A percentile compares a stretch with the other conserved stretches of the same genome.
phyloP scores from a whole-genome alignment of 2,797 vertebrate genomes.

The Phoxinus dragarum region DNA sequence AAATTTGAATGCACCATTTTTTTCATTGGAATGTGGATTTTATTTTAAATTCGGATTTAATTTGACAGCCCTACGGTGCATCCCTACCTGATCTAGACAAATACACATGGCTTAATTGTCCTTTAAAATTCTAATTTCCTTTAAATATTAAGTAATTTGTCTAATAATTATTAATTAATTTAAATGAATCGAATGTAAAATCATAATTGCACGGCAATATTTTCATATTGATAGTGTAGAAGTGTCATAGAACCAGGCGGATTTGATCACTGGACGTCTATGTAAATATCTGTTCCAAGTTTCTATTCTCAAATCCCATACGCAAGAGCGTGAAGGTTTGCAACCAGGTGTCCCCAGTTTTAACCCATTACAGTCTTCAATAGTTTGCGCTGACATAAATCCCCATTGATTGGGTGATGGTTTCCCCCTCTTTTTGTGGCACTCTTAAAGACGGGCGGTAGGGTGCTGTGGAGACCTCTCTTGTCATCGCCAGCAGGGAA shows the following conservation, averaged over 20 bases:
- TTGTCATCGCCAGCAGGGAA: constrained; percentile 21
- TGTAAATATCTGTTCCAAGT: not conserved
- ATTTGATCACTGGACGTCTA: not conserved
- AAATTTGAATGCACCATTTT: not conserved
- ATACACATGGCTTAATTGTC: not conserved
- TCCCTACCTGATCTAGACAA: not conserved
- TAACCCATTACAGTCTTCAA: constrained; percentile 12
- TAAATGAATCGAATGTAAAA: not conserved
- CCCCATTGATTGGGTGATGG: not conserved
- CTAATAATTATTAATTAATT: not conserved
- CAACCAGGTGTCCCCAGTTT: not conserved
- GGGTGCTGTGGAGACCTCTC: constrained; percentile 15
- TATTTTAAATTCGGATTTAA: not conserved
- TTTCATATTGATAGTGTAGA: not conserved
- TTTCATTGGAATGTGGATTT: not conserved
- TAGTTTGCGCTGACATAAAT: not conserved
- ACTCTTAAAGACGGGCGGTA: not conserved
- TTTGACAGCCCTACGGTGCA: not conserved
- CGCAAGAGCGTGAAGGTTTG: not conserved
- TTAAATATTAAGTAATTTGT: not conserved
- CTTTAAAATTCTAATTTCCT: not conserved
- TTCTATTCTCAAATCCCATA: not conserved
- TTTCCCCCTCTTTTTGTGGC: constrained; percentile 9
- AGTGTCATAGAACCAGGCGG: not conserved
- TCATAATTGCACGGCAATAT: not conserved